Percentiles rank a stretch among this genome's conserved stretches.
phyloP scores from a whole-genome alignment of 2,888 invertebrate species.

The Meteorus colon region DNA sequence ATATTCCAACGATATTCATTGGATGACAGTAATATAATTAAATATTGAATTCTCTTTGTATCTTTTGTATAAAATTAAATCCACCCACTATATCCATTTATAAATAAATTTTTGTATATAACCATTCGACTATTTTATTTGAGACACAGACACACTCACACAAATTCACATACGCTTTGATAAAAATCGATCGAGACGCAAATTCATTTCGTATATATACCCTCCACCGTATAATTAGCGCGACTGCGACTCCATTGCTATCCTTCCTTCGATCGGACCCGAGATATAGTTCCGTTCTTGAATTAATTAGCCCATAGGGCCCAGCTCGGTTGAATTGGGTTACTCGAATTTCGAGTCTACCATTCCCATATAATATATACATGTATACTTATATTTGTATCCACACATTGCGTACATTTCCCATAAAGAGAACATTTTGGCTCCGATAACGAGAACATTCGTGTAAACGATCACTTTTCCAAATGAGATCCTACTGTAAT shows the following conservation, averaged over 20 bases:
- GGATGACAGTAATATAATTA: not conserved
- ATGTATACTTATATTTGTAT: not conserved
- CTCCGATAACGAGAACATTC: constrained; percentile 24
- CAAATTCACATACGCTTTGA: constrained; percentile 3
- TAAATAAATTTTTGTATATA: not conserved
- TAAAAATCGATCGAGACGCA: constrained; percentile 37
- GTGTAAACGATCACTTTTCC: constrained; percentile 14
- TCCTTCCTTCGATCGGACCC: constrained; percentile 38
- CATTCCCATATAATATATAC: constrained; percentile 7
- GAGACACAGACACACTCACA: not conserved
- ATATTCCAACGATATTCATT: not conserved
- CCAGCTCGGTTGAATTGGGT: constrained; percentile 27
- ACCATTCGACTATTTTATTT: not conserved
- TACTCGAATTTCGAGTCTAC: constrained; percentile 36
- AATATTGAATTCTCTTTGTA: not conserved
- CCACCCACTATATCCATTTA: not conserved
- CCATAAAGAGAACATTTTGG: constrained; percentile 5
- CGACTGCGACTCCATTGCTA: constrained; percentile 44
- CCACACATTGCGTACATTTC: not conserved
- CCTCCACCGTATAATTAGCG: constrained; percentile 46
- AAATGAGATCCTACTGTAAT: constrained; percentile 11
- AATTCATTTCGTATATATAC: constrained; percentile 39
- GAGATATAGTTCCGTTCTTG: constrained; percentile 42
- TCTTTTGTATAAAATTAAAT: not conserved
- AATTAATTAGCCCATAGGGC: constrained; percentile 46